Percentiles rank a stretch among this genome's conserved stretches.
Evolutionary conservation across 2,113 vertebrate species (phyloP).

Genomic region (Rhipidura dahli): DNA sequence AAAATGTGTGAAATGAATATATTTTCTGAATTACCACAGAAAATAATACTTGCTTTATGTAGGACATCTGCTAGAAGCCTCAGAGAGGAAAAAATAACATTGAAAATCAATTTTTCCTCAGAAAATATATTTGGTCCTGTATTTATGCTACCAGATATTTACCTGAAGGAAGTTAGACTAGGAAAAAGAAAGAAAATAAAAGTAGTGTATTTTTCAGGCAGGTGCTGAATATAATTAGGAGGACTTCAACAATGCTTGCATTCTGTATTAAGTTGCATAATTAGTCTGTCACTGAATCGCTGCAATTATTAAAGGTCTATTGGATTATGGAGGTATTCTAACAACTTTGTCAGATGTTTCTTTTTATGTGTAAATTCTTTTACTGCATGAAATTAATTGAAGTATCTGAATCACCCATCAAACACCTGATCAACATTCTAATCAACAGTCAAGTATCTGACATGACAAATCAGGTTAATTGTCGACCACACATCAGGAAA

Average conservation of each 20-base stretch:
- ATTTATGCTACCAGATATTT: neutral
- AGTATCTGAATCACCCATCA: neutral
- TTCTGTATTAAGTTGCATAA: neutral
- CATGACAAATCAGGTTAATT: neutral
- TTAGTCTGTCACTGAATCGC: neutral
- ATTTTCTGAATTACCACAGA: neutral
- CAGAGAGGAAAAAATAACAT: neutral
- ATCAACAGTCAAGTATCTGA: neutral
- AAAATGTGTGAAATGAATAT: neutral
- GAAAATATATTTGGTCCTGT: neutral
- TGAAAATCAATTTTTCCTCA: neutral
- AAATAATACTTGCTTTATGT: neutral
- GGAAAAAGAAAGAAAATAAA: accelerated
- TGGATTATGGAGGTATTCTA: neutral
- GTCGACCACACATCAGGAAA: neutral
- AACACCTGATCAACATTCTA: neutral
- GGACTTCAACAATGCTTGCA: neutral
- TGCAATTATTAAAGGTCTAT: neutral
- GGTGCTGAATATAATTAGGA: neutral
- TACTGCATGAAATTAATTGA: neutral
- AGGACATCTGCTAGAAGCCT: neutral
- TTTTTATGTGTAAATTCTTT: neutral
- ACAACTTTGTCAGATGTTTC: neutral
- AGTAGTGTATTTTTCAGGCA: neutral
- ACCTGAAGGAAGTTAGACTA: neutral